Conservation (phyloP, 2,113 vertebrate species). For the Coreoperca whiteheadi region DNA sequence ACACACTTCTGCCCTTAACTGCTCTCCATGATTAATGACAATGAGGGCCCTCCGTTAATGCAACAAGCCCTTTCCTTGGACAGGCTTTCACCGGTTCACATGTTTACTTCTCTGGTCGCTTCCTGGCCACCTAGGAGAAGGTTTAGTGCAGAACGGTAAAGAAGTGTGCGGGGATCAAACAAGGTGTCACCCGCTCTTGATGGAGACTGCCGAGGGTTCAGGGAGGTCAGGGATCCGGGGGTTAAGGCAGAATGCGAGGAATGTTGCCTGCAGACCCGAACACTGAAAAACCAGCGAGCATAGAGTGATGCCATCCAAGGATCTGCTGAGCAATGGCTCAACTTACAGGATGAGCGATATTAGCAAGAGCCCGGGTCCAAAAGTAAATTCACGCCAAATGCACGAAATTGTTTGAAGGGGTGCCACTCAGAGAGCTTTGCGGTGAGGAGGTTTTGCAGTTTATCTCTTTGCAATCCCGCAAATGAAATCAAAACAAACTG, state of each 20-base stretch:
- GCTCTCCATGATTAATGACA: conserved; percentile 37
- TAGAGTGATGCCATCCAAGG: conserved; percentile 40
- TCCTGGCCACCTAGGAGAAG: not conserved
- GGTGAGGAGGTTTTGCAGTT: not conserved
- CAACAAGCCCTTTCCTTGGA: conserved; percentile 1
- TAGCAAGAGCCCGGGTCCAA: not conserved
- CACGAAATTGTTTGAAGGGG: conserved; percentile 13
- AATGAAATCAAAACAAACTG: conserved; percentile 15
- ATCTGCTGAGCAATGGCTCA: conserved; percentile 46
- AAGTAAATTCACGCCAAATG: conserved; percentile 12
- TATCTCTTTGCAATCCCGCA: not conserved
- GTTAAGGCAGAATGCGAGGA: conserved; percentile 68
- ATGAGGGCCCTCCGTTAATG: conserved; percentile 24
- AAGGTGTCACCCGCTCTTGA: conserved; percentile 6
- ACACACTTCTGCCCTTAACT: not conserved
- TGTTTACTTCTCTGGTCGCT: conserved; percentile 22
- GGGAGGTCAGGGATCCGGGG: conserved; percentile 62
- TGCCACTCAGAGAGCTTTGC: not conserved
- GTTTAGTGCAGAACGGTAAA: conserved; percentile 24
- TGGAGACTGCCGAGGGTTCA: conserved; percentile 40
- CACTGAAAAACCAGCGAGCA: conserved; percentile 35
- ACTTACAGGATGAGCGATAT: conserved; percentile 47
- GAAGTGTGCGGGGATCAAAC: conserved; percentile 44
- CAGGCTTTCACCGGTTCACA: conserved; percentile 22
- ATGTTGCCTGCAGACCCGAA: conserved; percentile 70